Evolutionary conservation across 2,888 invertebrate genomes (phyloP), one percentile per base, ranked within the genome.

Genomic region (Stictocephala bisonia): DNA sequence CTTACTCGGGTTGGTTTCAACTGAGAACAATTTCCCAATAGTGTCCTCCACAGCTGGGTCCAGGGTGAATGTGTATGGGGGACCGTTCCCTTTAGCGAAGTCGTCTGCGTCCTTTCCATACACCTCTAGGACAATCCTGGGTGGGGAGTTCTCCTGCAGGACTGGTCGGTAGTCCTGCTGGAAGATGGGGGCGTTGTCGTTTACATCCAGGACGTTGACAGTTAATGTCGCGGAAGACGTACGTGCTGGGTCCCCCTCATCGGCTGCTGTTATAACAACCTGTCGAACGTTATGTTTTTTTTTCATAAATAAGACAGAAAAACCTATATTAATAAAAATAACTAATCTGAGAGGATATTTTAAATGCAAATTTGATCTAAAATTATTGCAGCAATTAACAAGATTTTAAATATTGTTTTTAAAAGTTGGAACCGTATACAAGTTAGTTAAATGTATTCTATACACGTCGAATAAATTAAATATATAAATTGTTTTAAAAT

Each of bases 1-100:
- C 91, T 88, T 84, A 93, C 93, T 96, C 85, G 95, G 95, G 87
- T 97, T 95, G 86, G 97, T 97, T 84, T 96, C 95, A 67, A 98
- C 95, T 87, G 94, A 95, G 84, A 99, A 97, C 31, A 96, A 95
- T 35, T 95, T 93, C 81, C 94, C 88, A 76, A 96, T 95, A 76
- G 95, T 92, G 83, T 96, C 96, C 83, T 95, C 95, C 1, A 95
- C 95, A 78, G 94, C 94, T 41, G 96, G 95, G 82, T 96, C 96
- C 85, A 97, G 87, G 79, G 94, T 87, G 85, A 98, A 93, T 81
- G 95, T 92, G 88, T 97, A 97, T n/a, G 97, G 97, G 44, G 97
- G 96, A 0, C 97, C 97, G 82, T 97, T 96, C 81, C 94, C 95
- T 84, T 95, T 96, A 0, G 94, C 95, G 78, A 95, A 88, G 83